Evolutionary conservation across 2,113 vertebrate species (phyloP).

Genomic region (Syngnathus typhle): DNA sequence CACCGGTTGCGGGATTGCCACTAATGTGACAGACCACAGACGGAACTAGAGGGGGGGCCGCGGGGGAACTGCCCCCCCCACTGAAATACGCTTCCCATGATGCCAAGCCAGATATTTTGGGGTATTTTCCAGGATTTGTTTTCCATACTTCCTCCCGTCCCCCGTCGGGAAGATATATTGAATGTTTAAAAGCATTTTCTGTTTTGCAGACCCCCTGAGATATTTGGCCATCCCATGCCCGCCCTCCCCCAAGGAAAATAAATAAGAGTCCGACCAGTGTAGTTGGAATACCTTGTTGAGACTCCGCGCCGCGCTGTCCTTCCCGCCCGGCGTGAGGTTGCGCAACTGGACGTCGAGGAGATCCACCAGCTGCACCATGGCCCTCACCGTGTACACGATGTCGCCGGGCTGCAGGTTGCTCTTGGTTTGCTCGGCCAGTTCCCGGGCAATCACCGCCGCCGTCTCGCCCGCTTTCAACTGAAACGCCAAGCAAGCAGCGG

Average conservation of each 20-base stretch:
- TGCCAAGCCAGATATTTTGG: too few relatives aligned
- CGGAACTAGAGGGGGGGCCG: too few relatives aligned
- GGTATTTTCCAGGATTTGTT: too few relatives aligned
- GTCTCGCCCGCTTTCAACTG: slow-evolving; percentile 89
- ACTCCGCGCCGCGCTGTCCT: slow-evolving; percentile 95
- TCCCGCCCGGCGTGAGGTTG: slow-evolving; percentile 92
- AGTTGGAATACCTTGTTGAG: slow-evolving; percentile 83
- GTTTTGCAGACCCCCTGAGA: too few relatives aligned
- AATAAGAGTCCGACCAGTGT: too few relatives aligned
- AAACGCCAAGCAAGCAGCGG: not conserved
- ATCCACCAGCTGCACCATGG: slow-evolving; percentile 93
- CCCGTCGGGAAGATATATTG: too few relatives aligned
- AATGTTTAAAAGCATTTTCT: too few relatives aligned
- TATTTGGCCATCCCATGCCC: too few relatives aligned
- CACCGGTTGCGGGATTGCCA: not conserved
- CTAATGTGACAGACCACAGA: not conserved
- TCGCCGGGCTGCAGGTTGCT: slow-evolving; percentile 86
- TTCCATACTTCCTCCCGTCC: too few relatives aligned
- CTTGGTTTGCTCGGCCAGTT: slow-evolving; percentile 90
- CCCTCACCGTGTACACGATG: slow-evolving; percentile 85
- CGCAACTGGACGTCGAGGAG: slow-evolving; percentile 90
- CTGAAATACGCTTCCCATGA: too few relatives aligned
- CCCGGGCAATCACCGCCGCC: slow-evolving; percentile 90
- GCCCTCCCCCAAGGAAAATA: too few relatives aligned
- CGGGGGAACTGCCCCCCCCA: too few relatives aligned